A percentile compares a stretch with the other conserved stretches of the same genome.
These are phyloP conservation scores for Prunella himalayana DNA, from an alignment of 2,113 vertebrate species.

Conservation along the genomic window DNA sequence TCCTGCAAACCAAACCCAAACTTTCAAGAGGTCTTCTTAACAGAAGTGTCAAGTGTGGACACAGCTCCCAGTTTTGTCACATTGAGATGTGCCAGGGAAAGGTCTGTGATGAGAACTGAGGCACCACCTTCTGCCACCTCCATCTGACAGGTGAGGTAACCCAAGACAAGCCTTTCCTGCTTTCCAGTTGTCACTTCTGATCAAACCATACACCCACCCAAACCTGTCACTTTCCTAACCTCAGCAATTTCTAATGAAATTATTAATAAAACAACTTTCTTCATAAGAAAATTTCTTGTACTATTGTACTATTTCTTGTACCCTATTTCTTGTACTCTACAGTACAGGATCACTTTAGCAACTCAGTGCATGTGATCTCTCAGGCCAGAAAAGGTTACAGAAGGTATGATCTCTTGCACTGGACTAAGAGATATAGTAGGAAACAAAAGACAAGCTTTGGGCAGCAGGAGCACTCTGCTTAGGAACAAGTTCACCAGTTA, in stretches of 20 bases:
- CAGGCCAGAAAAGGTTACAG: neutral
- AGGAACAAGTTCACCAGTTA: neutral
- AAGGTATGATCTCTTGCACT: neutral
- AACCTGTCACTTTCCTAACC: neutral
- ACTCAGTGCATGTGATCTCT: neutral
- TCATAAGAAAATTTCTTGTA: neutral
- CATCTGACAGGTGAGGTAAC: neutral
- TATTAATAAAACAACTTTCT: neutral
- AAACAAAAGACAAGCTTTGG: neutral
- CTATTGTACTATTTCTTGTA: too few species aligned
- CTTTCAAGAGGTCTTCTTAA: neutral
- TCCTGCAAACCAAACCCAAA: neutral
- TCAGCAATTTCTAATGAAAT: neutral
- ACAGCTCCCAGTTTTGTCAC: neutral
- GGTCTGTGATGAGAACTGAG: neutral
- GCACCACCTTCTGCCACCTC: neutral
- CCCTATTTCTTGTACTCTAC: neutral
- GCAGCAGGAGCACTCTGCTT: neutral
- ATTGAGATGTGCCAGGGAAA: neutral
- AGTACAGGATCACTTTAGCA: neutral
- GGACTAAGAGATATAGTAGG: neutral
- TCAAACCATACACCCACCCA: neutral
- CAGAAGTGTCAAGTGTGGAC: rapidly evolving
- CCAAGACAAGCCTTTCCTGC: neutral
- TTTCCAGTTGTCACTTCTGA: neutral